Conservation (phyloP, 2,113 vertebrate species). For the Austrofundulus limnaeus region DNA sequence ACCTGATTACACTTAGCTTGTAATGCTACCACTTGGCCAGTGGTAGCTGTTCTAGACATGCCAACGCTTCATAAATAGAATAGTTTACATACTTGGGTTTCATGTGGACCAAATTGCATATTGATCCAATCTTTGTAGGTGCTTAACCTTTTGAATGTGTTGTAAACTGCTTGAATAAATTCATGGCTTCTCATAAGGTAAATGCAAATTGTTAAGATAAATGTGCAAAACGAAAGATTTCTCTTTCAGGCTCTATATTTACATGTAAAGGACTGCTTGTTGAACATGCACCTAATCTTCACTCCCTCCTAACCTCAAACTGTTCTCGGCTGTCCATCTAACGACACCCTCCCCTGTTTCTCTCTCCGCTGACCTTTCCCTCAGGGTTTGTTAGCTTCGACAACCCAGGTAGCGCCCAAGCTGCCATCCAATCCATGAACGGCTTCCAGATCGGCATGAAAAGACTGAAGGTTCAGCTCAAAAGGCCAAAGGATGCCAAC, state of each 20-base stretch:
- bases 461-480: slow-evolving; percentile 99
- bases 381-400: slow-evolving; percentile 99
- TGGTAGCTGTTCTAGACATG: too few species aligned
- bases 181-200: background rate
- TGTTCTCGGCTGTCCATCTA: slow-evolving; percentile 35
- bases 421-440: slow-evolving; percentile 99
- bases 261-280: background rate
- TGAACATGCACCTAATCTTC: slow-evolving; percentile 28
- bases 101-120: too few species aligned
- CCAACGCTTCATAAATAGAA: too few species aligned
- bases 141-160: too few species aligned
- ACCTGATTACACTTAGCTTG: too few species aligned
- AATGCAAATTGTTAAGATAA: slow-evolving; percentile 17
- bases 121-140: too few species aligned
- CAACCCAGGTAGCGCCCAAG: slow-evolving; percentile 98
- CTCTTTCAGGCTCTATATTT: background rate
- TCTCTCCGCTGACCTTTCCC: slow-evolving; percentile 31
- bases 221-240: background rate
- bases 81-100: too few species aligned
- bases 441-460: slow-evolving; percentile 99
- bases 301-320: slow-evolving; percentile 4
- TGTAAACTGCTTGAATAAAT: too few species aligned
- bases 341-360: slow-evolving; percentile 29
- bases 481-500: slow-evolving; percentile 99
- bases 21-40: too few species aligned